Base-by-base conservation (phyloP, 2,888 invertebrate genomes). In the Habroteleia sp. region DNA sequence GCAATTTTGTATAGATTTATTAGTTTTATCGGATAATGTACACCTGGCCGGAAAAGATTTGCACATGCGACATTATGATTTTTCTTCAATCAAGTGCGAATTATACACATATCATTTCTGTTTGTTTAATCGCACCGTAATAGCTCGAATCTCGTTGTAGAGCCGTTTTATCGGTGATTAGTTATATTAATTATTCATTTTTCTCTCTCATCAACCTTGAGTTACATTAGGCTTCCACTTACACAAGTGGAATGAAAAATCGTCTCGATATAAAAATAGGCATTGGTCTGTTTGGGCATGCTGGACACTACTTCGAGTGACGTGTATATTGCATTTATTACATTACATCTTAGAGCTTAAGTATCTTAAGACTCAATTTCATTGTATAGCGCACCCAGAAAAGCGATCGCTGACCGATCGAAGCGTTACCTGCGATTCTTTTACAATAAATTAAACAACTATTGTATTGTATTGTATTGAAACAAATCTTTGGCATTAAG, bases 1-100 rank as follows among this genome's bases (percentile, higher is more conserved):
- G 76, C 68, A 76, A 69, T 76, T 63, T 76, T 65, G 66, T 76
- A 76, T 76, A 76, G 76, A 76, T 76, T 76, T 76, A 76, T 76
- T 76, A 72, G 76, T 76, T 76, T 46, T 68, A 76, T 76, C 76
- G 76, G 76, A 76, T 76, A 72, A 76, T 76, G 76, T 77, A 77
- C 77, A 77, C 78, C 74, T 78, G 78, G 79, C 79, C 81, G 79
- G 80, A 79, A 79, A 80, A 77, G 75, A 78, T 79, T 69, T 77
- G 76, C 77, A 78, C 78, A 76, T 75, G 76, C 76, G 72, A 78
- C 77, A 78, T 69, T 74, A 76, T 74, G 76, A 77, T 72, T 76
- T 68, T 54, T 69, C 62, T 72, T 76, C 58, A 72, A 72, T 76
- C 71, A 72, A 72, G 76, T 76, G 68, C 76, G 72, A 76, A 76